Evolutionary conservation across 2,113 vertebrate genomes (phyloP).

Genomic region (Callospermophilus lateralis): DNA sequence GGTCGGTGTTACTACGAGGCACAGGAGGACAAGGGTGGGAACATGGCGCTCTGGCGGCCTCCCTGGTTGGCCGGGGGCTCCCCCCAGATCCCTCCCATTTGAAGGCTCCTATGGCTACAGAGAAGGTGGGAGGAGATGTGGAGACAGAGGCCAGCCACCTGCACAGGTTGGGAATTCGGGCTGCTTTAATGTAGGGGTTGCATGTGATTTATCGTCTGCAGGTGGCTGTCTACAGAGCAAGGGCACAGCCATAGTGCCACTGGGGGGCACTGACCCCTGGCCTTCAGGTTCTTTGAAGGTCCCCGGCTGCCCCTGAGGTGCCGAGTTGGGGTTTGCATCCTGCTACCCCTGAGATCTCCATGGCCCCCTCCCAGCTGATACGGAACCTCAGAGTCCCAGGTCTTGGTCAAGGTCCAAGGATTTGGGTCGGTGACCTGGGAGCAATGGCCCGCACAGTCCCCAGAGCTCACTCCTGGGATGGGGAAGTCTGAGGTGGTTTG

Average conservation of each 20-base stretch:
- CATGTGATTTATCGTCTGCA: not conserved
- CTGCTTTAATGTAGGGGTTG: not conserved
- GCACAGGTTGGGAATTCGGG: not conserved
- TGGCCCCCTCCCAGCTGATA: not conserved
- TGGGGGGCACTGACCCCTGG: too few relatives aligned
- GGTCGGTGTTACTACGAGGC: not conserved
- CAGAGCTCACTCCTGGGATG: not conserved
- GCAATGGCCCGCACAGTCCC: not conserved
- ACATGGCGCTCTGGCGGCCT: fast-evolving
- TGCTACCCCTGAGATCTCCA: not conserved
- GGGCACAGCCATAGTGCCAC: fast-evolving
- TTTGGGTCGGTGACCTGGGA: fast-evolving
- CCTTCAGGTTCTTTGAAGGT: not conserved
- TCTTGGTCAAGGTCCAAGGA: not conserved
- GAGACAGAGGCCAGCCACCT: not conserved
- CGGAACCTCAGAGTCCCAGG: not conserved
- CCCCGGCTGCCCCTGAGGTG: not conserved
- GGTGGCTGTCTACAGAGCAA: not conserved
- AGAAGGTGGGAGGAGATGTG: not conserved
- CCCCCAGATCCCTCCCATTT: not conserved
- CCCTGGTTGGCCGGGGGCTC: not conserved
- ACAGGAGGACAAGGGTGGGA: not conserved
- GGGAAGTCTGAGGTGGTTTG: not conserved
- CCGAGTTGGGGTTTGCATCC: fast-evolving
- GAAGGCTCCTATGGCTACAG: not conserved